These are phyloP conservation scores for Microtus ochrogaster DNA, from an alignment of 2,113 vertebrate species.

Conservation along the genomic window DNA sequence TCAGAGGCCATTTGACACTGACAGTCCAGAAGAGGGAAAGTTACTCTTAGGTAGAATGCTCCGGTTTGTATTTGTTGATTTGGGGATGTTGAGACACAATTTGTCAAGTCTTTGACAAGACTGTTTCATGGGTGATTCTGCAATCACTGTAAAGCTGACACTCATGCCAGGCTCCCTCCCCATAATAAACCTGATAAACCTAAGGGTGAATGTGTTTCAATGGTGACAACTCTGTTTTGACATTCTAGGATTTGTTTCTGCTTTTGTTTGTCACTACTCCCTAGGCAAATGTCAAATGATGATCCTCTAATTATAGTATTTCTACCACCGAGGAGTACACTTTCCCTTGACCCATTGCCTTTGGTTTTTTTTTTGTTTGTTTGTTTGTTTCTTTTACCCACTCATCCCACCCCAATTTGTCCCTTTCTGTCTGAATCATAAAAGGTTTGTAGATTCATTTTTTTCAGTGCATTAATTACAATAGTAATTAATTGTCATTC, in stretches of 20 bases:
- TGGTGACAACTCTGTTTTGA: not conserved
- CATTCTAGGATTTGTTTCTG: not conserved
- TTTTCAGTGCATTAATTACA: not conserved
- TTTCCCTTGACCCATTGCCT: not conserved
- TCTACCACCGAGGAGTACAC: fast-evolving
- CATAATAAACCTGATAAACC: not conserved
- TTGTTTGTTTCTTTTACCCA: not conserved
- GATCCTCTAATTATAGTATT: not conserved
- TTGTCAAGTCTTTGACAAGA: not conserved
- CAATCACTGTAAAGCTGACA: not conserved
- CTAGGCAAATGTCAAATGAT: not conserved
- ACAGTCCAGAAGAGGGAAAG: not conserved
- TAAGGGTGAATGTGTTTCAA: not conserved
- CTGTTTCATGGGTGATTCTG: not conserved
- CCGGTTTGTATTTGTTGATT: not conserved
- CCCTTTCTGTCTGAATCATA: not conserved
- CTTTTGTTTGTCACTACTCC: not conserved
- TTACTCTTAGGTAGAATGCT: not conserved
- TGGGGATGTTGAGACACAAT: not conserved
- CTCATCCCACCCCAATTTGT: no score
- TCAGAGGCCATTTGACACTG: not conserved
- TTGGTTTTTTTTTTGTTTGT: not conserved
- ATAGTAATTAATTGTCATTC: not conserved
- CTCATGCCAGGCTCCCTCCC: not conserved
- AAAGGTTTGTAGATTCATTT: not conserved